phyloP scores from a whole-genome alignment of 1,140 invertebrate species.

The Phenacoccus solenopsis region DNA sequence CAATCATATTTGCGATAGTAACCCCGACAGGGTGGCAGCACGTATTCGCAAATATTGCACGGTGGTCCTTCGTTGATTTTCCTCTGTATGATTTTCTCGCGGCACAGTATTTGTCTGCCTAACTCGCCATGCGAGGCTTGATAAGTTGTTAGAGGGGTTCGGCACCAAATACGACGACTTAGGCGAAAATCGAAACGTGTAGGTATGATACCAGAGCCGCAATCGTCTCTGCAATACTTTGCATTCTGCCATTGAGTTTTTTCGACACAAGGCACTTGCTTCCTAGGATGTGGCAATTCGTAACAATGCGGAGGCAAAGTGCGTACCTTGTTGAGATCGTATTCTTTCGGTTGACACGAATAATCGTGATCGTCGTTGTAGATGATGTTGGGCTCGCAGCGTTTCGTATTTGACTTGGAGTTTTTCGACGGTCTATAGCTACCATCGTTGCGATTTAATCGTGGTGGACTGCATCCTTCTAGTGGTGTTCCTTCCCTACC shows the following conservation, averaged over 20 bases:
- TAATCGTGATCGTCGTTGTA: background rate
- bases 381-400: background rate
- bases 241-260: background rate
- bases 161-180: background rate
- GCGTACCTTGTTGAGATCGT: background rate
- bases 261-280: background rate
- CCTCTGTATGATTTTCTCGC: background rate
- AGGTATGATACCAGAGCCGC: background rate
- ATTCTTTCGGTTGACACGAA: background rate
- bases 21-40: background rate
- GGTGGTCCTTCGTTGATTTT: background rate
- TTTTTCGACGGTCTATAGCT: background rate
- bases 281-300: background rate
- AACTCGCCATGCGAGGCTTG: slow-evolving; percentile 7
- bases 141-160: background rate
- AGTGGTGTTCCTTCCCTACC: background rate
- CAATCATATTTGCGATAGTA: background rate
- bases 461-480: background rate
- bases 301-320: background rate
- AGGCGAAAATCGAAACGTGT: background rate
- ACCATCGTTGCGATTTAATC: background rate
- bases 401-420: background rate
- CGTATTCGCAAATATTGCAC: slow-evolving; percentile 1
- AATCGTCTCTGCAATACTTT: background rate
- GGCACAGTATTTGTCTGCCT: background rate